phyloP scores from a whole-genome alignment of 1,140 invertebrate genomes.

The Drosophila bocki region DNA sequence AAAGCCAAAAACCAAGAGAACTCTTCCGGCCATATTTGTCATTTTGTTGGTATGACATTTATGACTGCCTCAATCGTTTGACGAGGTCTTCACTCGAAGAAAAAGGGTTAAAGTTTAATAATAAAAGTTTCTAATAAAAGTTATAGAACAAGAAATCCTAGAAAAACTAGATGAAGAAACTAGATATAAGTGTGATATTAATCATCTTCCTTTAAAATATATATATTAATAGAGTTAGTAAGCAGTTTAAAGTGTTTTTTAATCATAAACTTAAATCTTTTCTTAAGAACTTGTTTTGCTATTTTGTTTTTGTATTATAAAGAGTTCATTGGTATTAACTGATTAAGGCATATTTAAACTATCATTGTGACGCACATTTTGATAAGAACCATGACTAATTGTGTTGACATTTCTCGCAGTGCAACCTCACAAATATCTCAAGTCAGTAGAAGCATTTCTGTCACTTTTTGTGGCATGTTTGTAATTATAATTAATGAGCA shows the following conservation, averaged over 20 bases:
- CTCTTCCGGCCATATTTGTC: slow-evolving; percentile 24
- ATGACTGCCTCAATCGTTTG: slow-evolving; percentile 2
- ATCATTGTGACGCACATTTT: neutral
- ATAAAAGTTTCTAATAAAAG: no score
- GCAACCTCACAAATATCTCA: slow-evolving; percentile 13
- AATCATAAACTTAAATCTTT: neutral
- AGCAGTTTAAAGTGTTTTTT: neutral
- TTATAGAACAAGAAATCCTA: neutral
- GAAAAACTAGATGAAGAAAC: no score
- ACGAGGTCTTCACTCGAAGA: neutral
- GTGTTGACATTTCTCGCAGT: neutral
- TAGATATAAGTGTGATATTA: no score
- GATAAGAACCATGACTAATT: neutral
- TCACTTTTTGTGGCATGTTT: slow-evolving; percentile 52
- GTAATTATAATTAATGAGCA: slow-evolving; percentile 80
- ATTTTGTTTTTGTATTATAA: neutral
- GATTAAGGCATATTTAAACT: neutral
- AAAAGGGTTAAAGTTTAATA: neutral
- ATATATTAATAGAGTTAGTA: no score
- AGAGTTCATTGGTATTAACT: neutral
- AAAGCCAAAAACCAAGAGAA: slow-evolving; percentile 4
- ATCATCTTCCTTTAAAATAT: no score
- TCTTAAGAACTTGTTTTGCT: neutral
- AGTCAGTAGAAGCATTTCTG: slow-evolving; percentile 33
- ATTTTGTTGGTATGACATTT: slow-evolving; percentile 5